Percentiles rank a stretch among this genome's conserved stretches.
phyloP scores from a whole-genome alignment of 2,888 invertebrate genomes.

The Drosophila eohydei region DNA sequence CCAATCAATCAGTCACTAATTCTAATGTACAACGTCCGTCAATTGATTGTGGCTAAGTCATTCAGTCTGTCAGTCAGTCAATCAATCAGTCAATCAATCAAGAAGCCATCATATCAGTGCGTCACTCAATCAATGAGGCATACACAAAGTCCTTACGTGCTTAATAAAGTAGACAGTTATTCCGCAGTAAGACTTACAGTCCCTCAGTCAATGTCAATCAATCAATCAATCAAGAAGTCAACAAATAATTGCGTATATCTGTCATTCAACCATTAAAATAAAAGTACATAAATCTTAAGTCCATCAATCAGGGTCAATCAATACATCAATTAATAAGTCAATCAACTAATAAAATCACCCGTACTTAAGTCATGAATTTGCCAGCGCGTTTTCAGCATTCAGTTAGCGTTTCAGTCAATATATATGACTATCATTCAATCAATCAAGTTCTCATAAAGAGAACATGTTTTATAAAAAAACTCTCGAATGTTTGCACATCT shows the following conservation, averaged over 20 bases:
- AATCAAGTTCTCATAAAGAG: background rate
- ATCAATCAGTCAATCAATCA: background rate
- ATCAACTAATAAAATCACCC: background rate
- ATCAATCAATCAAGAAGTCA: background rate
- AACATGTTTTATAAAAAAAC: too few species aligned
- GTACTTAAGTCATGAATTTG: background rate
- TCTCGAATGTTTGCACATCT: too few species aligned
- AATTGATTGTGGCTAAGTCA: background rate
- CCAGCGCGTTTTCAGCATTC: background rate
- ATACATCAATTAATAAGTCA: background rate
- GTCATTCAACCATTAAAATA: background rate
- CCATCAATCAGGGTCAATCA: background rate
- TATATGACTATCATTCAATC: background rate
- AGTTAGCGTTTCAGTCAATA: too few species aligned
- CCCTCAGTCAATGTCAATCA: background rate
- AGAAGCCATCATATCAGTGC: background rate
- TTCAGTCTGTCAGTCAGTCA: background rate
- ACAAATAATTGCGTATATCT: rapidly evolving
- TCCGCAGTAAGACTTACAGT: background rate
- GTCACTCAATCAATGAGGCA: background rate
- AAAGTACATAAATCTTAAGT: too few species aligned
- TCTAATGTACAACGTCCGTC: background rate
- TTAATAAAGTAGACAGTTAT: too few species aligned
- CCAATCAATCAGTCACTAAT: background rate
- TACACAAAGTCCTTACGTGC: too few species aligned